Evolutionary conservation across 2,113 vertebrate genomes (phyloP), one percentile per base, ranked within the genome.

Genomic region (Varanus komodoensis): DNA sequence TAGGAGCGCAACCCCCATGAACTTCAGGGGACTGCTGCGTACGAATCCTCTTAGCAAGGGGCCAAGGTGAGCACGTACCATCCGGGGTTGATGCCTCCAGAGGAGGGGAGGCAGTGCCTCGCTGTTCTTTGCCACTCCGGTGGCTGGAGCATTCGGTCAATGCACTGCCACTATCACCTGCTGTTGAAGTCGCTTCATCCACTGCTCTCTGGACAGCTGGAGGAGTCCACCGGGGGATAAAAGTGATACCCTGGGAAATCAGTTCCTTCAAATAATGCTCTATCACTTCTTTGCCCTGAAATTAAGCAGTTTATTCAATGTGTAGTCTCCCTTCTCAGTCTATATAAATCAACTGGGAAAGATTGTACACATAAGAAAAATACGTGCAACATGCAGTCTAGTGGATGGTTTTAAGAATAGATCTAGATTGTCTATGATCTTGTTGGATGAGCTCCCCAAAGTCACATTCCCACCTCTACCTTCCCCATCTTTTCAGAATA

Each of bases 221-320:
- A 21, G 97, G 97, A 0, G 87, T 96, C 98, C 98, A 98, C 29
- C 97, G 97, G 0, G 98, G 98, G 44, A 98, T 96, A 90, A 97
- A 97, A 0, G 97, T 97, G 93, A 97, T 95, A 15, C 98, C 98
- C 85, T 98, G 97, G n/a, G 97, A 96, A 85, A 97, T 97, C 86
- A 98, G 89, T 88, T 98, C 97, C 0, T 96, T 96, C 96, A 98
- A 94, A 80, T 98, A 98, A 92, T 98, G 95, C 21, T 98, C 98
- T 1, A 98, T 98, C 89, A 98, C 97, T 90, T 98, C 98, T 87
- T 98, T 98, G 80, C 98, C 98, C 98, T 98, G 96, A 21, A 91
- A 94, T 50, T 19, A 75, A 86, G 90, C 21, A 83, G 34, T 1
- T 85, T 68, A 57, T 34, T 68, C 78, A 4, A 38, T 38, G 25